A percentile compares a stretch with the other conserved stretches of the same genome.
These are phyloP conservation scores for Larimichthys crocea DNA, from an alignment of 2,113 vertebrate genomes.

Conservation along the genomic window DNA sequence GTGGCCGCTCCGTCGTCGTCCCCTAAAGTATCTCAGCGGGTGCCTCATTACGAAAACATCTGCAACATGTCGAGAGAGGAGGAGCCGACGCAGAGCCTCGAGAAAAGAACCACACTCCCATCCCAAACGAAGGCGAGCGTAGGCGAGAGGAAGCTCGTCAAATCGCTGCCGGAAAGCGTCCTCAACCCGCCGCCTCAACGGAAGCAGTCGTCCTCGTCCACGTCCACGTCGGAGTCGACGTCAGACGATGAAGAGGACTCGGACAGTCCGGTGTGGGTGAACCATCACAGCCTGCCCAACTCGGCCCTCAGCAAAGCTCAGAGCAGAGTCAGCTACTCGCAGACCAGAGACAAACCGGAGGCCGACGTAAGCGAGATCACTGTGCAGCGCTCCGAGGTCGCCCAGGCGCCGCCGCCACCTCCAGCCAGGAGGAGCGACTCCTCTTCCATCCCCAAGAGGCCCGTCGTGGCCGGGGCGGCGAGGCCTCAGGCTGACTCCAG, in stretches of 20 bases:
- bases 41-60: conserved; percentile 85
- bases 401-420: conserved; percentile 48
- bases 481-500: conserved; percentile 85
- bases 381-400: conserved; percentile 19
- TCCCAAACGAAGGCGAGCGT: conserved; percentile 63
- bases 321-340: conserved; percentile 39
- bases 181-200: conserved; percentile 54
- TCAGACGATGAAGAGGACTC: conserved; percentile 81
- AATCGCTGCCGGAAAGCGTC: conserved; percentile 73
- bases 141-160: conserved; percentile 76
- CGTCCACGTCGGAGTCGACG: conserved; percentile 68
- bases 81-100: conserved; percentile 57
- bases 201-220: conserved; percentile 74
- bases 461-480: conserved; percentile 10
- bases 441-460: conserved; percentile 83
- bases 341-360: conserved; percentile 57
- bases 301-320: conserved; percentile 46
- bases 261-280: conserved; percentile 81
- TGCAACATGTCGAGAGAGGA: conserved; percentile 67
- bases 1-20: conserved; percentile 58
- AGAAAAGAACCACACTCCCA: conserved; percentile 77
- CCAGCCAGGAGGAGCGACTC: conserved; percentile 64
- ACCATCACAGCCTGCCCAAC: conserved; percentile 79
- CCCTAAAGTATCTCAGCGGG: conserved; percentile 67
- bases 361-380: conserved; percentile 7